phyloP scores from a whole-genome alignment of 2,888 invertebrate species.

The Pherbina coryleti region DNA sequence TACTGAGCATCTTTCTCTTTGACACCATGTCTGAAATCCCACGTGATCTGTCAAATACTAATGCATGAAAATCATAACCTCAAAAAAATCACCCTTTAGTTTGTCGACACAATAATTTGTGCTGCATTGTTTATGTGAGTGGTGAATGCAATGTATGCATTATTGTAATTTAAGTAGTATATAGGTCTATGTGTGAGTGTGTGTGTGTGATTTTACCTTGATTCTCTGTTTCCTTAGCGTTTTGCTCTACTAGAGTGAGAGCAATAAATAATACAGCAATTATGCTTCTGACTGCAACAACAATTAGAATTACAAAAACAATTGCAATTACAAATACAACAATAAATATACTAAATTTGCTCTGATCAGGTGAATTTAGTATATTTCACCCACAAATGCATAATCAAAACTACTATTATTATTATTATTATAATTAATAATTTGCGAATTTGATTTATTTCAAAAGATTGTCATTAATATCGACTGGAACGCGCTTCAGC shows the following conservation, averaged over 20 bases:
- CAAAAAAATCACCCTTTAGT: too few relatives aligned
- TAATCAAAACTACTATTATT: neutral
- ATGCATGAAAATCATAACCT: too few relatives aligned
- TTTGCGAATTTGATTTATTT: slow-evolving; percentile 7
- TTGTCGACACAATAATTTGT: neutral
- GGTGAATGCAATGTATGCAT: neutral
- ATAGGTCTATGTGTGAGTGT: neutral
- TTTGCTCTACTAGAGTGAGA: too few relatives aligned
- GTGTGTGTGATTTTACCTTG: neutral
- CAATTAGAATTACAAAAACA: neutral
- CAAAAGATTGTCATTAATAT: neutral
- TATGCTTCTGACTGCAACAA: neutral
- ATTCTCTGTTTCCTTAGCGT: neutral
- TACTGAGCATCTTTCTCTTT: too few relatives aligned
- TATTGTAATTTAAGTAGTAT: neutral
- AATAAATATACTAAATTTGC: neutral
- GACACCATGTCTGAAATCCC: too few relatives aligned
- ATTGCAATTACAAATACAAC: neutral
- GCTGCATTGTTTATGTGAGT: neutral
- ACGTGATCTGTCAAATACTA: too few relatives aligned
- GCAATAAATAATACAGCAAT: slow-evolving; percentile 4
- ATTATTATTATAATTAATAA: neutral
- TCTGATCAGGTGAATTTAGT: neutral
- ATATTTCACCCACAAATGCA: neutral
- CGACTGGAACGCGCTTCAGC: neutral